Evolutionary conservation across 2,888 invertebrate species (phyloP), one percentile per base, ranked within the genome.

Genomic region (Erebia ligea): DNA sequence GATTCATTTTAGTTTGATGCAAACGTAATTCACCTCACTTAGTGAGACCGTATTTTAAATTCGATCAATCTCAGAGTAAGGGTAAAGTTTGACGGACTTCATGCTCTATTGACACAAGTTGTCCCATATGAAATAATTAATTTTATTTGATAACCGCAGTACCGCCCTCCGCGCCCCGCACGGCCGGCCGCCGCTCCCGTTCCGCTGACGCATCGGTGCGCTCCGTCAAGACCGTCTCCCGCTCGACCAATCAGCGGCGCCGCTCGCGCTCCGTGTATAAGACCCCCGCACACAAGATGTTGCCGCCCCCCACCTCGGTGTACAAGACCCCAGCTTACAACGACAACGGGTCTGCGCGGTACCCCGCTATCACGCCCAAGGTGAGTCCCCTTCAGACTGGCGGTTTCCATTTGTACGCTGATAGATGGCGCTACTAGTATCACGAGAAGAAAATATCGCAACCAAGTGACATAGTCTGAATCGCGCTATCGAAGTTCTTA

Each of bases 321-420:
- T 93, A 92, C 84, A 81, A 84, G 65, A 93, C 93, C 21, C 93
- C 93, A 11, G 87, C 87, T 0, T 90, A 87, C 74, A 90, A 86
- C 79, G 91, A 87, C 83, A 86, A 83, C 58, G 76, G 84, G 0
- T 17, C 58, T 0, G 52, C 76, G 71, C 81, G 75, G 78, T 92
- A 89, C 73, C 92, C 93, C 0, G 82, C 82, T n/a, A 93, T 93
- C 71, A 93, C 93, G 0, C 93, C 93, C 2, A 93, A 93, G 87
- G 93, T 92, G 17, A 57, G 21, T 34, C 2, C 70, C 19, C 42
- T 34, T 21, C 21, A 21, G n/a, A n/a, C n/a, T n/a, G n/a, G n/a
- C n/a, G n/a, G n/a, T n/a, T n/a, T n/a, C n/a, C n/a, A n/a, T n/a
- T n/a, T n/a, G n/a, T n/a, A n/a, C n/a, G n/a, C n/a, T n/a, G n/a